Conservation (phyloP, 2,113 vertebrate species). For the Dicerorhinus sumatrensis region DNA sequence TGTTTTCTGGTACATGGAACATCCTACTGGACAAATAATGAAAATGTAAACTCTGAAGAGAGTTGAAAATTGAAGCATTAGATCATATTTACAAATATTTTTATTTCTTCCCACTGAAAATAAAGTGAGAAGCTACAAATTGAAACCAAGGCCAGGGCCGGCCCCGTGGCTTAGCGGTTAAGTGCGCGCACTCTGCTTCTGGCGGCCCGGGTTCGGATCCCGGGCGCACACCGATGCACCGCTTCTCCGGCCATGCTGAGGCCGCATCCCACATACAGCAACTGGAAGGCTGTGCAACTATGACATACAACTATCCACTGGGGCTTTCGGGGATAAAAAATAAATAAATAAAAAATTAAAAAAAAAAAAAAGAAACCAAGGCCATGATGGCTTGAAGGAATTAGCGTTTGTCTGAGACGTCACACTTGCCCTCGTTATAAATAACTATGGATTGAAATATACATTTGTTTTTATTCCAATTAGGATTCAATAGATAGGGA, state of each 20-base stretch:
- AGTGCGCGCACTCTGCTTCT: too few species aligned
- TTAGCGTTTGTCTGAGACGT: background rate
- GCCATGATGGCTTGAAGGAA: background rate
- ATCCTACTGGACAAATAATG: background rate
- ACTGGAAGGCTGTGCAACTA: too few species aligned
- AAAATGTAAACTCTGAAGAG: constrained; percentile 33
- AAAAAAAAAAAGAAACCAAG: too few species aligned
- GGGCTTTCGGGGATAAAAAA: too few species aligned
- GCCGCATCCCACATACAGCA: too few species aligned
- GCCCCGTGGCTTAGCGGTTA: too few species aligned
- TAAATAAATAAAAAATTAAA: too few species aligned
- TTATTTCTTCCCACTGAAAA: constrained; percentile 2
- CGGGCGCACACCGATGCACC: too few species aligned
- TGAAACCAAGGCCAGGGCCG: background rate
- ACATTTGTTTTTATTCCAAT: background rate
- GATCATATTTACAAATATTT: constrained; percentile 32
- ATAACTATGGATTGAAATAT: background rate
- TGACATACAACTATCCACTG: too few species aligned
- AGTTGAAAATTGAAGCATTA: constrained; percentile 43
- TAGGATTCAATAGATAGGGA: background rate
- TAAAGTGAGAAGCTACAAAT: background rate
- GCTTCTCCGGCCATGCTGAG: too few species aligned
- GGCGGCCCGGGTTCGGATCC: too few species aligned
- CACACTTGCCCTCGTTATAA: background rate
- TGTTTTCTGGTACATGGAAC: background rate